Evolutionary conservation across 2,113 vertebrate genomes (phyloP).

Genomic region (Ceyx margarethae): DNA sequence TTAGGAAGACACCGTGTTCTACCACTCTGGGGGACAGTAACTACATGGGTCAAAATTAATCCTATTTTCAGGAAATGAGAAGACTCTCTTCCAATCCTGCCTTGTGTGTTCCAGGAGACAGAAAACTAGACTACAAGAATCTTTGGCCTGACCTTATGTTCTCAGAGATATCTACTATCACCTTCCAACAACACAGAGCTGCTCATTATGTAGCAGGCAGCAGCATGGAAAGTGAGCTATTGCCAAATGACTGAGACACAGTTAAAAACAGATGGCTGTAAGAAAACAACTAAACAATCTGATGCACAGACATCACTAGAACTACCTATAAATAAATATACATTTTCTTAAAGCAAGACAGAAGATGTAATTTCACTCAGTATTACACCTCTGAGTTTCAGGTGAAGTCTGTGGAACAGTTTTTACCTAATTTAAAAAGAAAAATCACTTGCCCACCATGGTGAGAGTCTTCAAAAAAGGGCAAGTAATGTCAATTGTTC

Average conservation of each 20-base stretch:
- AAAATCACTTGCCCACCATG: background rate
- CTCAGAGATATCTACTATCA: background rate
- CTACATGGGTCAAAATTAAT: background rate
- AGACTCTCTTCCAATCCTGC: background rate
- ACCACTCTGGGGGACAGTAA: background rate
- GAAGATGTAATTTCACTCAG: background rate
- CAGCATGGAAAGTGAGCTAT: background rate
- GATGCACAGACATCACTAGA: background rate
- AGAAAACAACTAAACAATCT: background rate
- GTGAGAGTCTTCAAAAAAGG: background rate
- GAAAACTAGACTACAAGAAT: background rate
- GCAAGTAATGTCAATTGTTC: background rate
- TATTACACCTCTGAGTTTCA: background rate
- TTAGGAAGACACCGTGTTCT: background rate
- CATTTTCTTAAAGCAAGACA: background rate
- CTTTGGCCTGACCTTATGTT: background rate
- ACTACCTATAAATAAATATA: background rate
- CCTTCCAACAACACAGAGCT: background rate
- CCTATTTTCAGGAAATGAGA: background rate
- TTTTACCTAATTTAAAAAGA: background rate
- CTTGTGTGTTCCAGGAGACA: background rate
- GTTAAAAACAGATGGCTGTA: background rate
- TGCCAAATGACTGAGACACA: background rate
- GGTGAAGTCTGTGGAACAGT: background rate
- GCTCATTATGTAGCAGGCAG: background rate